Conservation (phyloP, 2,888 invertebrate species). For the Buathra laborator region DNA sequence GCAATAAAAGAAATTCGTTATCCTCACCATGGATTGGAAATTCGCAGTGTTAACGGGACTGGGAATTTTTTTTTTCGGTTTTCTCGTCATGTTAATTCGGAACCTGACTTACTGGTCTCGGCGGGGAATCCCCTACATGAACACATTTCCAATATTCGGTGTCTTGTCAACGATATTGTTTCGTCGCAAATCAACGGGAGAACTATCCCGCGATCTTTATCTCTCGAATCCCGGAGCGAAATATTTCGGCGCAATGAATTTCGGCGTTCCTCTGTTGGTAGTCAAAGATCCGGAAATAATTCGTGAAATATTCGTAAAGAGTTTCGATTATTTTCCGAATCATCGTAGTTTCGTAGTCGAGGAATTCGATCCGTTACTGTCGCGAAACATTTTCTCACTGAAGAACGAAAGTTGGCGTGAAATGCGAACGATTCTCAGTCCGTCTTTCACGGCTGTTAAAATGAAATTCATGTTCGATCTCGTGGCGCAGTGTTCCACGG, state of each 20-base stretch:
- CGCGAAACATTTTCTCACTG: slow-evolving; percentile 78
- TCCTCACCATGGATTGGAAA: background rate
- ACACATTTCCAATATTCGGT: background rate
- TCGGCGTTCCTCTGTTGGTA: slow-evolving; percentile 74
- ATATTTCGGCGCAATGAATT: slow-evolving; percentile 77
- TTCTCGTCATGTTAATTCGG: background rate
- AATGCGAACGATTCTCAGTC: slow-evolving; percentile 76
- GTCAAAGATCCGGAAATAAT: slow-evolving; percentile 80
- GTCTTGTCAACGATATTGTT: background rate
- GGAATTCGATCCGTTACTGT: slow-evolving; percentile 78
- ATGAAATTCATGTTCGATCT: slow-evolving; percentile 78
- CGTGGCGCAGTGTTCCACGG: slow-evolving; percentile 73
- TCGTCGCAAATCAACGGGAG: background rate
- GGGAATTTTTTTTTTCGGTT: background rate
- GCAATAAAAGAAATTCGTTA: background rate
- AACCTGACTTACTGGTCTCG: background rate
- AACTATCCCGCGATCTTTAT: slow-evolving; percentile 57
- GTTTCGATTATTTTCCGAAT: slow-evolving; percentile 79
- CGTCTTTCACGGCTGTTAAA: slow-evolving; percentile 78
- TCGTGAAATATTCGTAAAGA: slow-evolving; percentile 77
- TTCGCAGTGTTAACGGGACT: background rate
- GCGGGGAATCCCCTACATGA: background rate
- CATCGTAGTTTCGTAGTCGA: slow-evolving; percentile 77
- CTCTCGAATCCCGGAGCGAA: slow-evolving; percentile 36
- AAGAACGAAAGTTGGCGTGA: slow-evolving; percentile 78